Evolutionary conservation across 2,888 invertebrate genomes (phyloP), one percentile per base, ranked within the genome.

Genomic region (Meandrusa payeni): DNA sequence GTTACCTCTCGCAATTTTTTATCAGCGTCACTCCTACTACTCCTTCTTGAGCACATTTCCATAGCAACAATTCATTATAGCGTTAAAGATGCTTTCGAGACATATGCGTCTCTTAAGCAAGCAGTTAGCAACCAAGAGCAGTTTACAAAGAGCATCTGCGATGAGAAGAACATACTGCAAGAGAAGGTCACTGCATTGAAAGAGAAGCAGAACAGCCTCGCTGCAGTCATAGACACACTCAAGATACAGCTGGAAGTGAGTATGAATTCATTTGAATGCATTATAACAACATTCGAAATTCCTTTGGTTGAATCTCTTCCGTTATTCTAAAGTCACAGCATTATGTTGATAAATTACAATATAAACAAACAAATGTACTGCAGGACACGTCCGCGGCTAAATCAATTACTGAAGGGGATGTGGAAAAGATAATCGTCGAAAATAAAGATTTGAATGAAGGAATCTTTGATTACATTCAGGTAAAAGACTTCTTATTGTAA

Each of bases 91-190:
- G 37, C 54, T 0, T 40, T 23, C 1, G 61, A 65, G 37, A 41
- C 52, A 1, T 61, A 61, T n/a, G 45, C 49, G 1, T 46, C 60
- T n/a, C 49, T 69, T 19, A 69, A 65, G 15, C 49, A 54, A 39
- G 70, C 60, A 1, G 41, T 73, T 3, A 29, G 46, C 7, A 64
- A 68, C 41, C 67, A 69, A 41, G 67, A 69, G 9, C 47, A 53
- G 15, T 65, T 59, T 29, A 63, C 60, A 3, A 55, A 55, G 28
- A 55, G 47, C 2, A 41, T 69, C 5, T 51, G 55, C 41, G 59
- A 62, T 1, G 59, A 64, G 19, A 64, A 63, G 15, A 57, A 46
- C 10, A 39, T 46, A 7, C 53, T 68, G 7, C 56, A 67, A 37
- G 64, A 63, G 11, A 61, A 59, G 36, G 41, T 68, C 6, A 52